Conservation (phyloP, 1,140 invertebrate species). For the Holcopasites calliopsidis region DNA sequence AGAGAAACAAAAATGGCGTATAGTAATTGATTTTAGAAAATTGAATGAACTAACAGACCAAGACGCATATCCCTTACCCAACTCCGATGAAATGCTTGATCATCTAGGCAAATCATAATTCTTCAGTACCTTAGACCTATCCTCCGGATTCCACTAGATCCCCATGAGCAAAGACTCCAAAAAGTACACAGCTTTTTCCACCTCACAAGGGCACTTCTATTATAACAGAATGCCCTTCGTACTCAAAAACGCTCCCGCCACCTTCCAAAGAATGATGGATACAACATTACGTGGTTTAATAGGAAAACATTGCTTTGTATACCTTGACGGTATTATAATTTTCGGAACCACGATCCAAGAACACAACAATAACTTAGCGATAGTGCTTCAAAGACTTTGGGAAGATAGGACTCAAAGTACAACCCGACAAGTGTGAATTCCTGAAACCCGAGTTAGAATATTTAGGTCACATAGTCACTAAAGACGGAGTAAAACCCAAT, state of each 20-base stretch:
- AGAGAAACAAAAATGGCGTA: not conserved
- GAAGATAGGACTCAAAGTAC: slow-evolving; percentile 2
- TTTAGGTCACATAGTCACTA: not conserved
- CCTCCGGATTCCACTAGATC: slow-evolving; percentile 15
- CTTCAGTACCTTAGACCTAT: slow-evolving; percentile 7
- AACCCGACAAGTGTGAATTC: slow-evolving; percentile 12
- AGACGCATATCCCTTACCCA: slow-evolving; percentile 1
- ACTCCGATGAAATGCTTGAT: not conserved
- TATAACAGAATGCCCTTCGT: slow-evolving; percentile 14
- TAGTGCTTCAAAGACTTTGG: slow-evolving; percentile 3
- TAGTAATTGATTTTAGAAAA: slow-evolving; percentile 4
- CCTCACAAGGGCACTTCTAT: not conserved
- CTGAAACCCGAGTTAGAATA: not conserved
- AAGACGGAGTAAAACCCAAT: not conserved
- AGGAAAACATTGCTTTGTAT: not conserved
- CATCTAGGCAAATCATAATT: not conserved
- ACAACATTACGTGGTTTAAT: not conserved
- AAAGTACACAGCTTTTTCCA: not conserved
- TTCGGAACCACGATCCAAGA: not conserved
- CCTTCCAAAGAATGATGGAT: slow-evolving; percentile 12
- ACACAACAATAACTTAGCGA: not conserved
- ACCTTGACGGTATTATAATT: slow-evolving; percentile 15
- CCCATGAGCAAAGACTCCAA: not conserved
- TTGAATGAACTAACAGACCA: not conserved
- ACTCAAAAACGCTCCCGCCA: not conserved